Conservation (phyloP, 1,140 invertebrate genomes). For the Neodiprion virginianus region DNA sequence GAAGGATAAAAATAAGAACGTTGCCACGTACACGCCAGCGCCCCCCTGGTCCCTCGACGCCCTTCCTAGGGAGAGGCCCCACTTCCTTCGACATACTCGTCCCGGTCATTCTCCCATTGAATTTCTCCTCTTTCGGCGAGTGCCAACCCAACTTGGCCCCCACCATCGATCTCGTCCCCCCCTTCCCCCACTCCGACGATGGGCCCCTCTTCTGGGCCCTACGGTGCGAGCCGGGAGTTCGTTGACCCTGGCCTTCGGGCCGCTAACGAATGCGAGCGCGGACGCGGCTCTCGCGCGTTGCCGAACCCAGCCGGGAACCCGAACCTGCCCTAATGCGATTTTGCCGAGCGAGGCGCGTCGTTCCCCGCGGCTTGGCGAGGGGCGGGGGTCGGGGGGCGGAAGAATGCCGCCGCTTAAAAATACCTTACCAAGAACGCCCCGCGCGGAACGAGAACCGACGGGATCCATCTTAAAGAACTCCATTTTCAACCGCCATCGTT, state of each 20-base stretch:
- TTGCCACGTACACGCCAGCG: too few species aligned
- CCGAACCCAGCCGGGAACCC: not conserved
- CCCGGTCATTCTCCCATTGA: not conserved
- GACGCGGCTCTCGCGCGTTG: not conserved
- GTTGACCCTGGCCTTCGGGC: slow-evolving; percentile 1
- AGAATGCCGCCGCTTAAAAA: not conserved
- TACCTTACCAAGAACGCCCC: not conserved
- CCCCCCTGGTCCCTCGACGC: not conserved
- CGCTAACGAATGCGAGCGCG: slow-evolving; percentile 1
- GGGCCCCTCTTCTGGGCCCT: slow-evolving; percentile 1
- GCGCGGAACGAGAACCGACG: not conserved
- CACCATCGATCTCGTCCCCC: not conserved
- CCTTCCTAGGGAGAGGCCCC: not conserved
- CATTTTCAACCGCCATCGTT: not conserved
- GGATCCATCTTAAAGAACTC: not conserved
- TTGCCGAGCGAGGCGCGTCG: slow-evolving; percentile 1
- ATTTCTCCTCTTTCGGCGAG: not conserved
- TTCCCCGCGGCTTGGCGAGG: too few species aligned
- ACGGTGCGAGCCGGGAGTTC: not conserved
- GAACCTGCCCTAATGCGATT: slow-evolving; percentile 2
- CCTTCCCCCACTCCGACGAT: not conserved
- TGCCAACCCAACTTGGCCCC: not conserved
- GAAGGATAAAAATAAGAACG: too few species aligned
- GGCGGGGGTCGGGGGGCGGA: not conserved
- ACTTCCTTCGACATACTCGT: not conserved